Evolutionary conservation across 2,797 vertebrate genomes (phyloP), one percentile per base, ranked within the genome.

Genomic region (Streptopelia turtur): DNA sequence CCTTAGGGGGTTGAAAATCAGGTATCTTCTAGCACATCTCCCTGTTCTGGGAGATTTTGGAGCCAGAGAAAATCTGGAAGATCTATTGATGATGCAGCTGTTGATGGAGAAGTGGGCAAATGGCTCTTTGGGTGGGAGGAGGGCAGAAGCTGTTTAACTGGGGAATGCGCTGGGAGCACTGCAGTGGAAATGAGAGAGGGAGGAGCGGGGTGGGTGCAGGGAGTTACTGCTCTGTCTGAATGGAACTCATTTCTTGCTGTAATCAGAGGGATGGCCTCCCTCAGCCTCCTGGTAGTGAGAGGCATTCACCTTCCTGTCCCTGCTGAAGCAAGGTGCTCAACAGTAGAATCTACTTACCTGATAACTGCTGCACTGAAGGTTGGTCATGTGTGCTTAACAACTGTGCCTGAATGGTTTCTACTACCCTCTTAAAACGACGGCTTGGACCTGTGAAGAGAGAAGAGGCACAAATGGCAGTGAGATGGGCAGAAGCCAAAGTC

Each of bases 391-490:
- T 98, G 98, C 99, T 99, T 98, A 99, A 98, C 98, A 99, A 98
- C 98, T 99, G 99, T 90, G 99, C 98, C 98, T 99, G 99, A 98
- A 99, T 99, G 70, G 99, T 99, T 98, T 99, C 99, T 97, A 99
- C 99, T 96, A 99, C 99, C 97, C 99, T 99, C 98, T 99, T 99
- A 97, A 99, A 99, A 94, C 99, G 99, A 93, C 99, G 99, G 96
- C 99, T 99, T 57, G 99, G 99, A 98, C 99, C 99, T 99, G 94
- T 5, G 16, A 88, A 96, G 89, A 95, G 85, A 95, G 72, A 94
- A 80, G 27, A 84, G 87, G 91, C 37, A 91, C 80, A 65, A 39
- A 85, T 0, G 7, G 70, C 22, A 83, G 69, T 96, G 83, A 96
- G 87, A 95, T 83, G 37, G 39, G 43, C 7, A 4, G 87, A 21